Percentiles rank a stretch among this genome's conserved stretches.
These are phyloP conservation scores for Tylochromis polylepis DNA, from an alignment of 2,113 vertebrate genomes.

Conservation along the genomic window DNA sequence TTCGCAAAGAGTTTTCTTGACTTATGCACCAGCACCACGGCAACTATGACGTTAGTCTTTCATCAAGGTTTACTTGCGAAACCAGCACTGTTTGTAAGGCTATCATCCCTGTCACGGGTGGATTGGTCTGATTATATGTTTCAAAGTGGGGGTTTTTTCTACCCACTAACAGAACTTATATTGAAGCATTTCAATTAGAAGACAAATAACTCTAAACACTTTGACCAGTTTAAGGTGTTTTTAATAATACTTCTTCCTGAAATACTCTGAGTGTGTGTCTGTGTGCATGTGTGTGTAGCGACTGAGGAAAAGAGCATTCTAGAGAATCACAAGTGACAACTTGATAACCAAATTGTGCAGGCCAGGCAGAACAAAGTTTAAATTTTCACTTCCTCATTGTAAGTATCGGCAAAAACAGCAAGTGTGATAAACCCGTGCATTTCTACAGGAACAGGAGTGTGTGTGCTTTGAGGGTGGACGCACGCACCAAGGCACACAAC, in stretches of 20 bases:
- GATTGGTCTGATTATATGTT: background rate
- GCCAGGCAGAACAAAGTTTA: background rate
- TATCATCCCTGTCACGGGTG: background rate
- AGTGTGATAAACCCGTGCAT: background rate
- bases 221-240: background rate
- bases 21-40: background rate
- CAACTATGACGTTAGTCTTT: background rate
- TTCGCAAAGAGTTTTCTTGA: background rate
- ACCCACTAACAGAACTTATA: background rate
- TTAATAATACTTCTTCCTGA: background rate
- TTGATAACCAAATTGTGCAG: background rate
- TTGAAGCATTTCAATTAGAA: background rate
- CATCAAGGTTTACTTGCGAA: background rate
- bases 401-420: background rate
- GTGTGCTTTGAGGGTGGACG: slow-evolving; percentile 34
- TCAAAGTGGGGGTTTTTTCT: background rate
- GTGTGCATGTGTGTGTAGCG: background rate
- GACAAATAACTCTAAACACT: background rate
- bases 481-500: background rate
- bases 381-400: slow-evolving; percentile 9
- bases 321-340: background rate
- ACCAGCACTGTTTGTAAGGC: background rate
- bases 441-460: background rate
- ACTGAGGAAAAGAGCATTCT: background rate
- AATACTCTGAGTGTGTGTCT: background rate